phyloP scores from a whole-genome alignment of 2,888 invertebrate species.

The Dorcus parallelipipedus region DNA sequence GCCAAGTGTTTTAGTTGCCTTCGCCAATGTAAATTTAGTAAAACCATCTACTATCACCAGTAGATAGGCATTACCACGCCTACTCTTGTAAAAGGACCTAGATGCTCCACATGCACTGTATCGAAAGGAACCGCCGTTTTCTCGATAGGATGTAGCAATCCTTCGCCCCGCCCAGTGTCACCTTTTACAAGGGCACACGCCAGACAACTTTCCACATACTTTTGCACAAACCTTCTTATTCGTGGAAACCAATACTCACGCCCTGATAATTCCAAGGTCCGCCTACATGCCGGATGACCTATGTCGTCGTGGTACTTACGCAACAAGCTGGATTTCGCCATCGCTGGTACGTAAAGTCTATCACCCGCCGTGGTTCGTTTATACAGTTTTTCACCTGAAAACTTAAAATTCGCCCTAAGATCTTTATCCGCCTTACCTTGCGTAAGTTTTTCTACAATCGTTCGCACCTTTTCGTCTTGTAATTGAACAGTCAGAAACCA shows the following conservation, averaged over 20 bases:
- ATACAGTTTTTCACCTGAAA: slow-evolving; percentile 7
- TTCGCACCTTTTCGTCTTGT: slow-evolving; percentile 3
- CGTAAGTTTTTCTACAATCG: not conserved
- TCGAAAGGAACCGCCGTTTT: slow-evolving; percentile 19
- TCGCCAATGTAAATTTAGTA: slow-evolving; percentile 20
- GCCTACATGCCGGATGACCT: slow-evolving; percentile 40
- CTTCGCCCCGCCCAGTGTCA: slow-evolving; percentile 25
- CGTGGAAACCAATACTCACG: slow-evolving; percentile 44
- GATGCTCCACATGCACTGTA: slow-evolving; percentile 25
- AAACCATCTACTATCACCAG: slow-evolving; percentile 26
- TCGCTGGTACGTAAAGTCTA: slow-evolving; percentile 19
- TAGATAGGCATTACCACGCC: slow-evolving; percentile 18
- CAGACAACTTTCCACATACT: slow-evolving; percentile 43
- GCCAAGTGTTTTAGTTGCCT: slow-evolving; percentile 6
- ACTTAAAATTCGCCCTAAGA: slow-evolving; percentile 5
- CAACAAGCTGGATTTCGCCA: slow-evolving; percentile 9
- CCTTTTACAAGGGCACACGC: slow-evolving; percentile 27
- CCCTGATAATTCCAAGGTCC: slow-evolving; percentile 33
- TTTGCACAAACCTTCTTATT: slow-evolving; percentile 39
- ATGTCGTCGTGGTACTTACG: slow-evolving; percentile 40
- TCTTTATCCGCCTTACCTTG: not conserved
- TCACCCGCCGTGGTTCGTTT: not conserved
- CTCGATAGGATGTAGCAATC: slow-evolving; percentile 25
- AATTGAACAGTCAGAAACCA: slow-evolving; percentile 23
- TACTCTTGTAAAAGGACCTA: slow-evolving; percentile 23